Percentiles rank a stretch among this genome's conserved stretches.
phyloP scores from a whole-genome alignment of 37 sponge, comb jelly and placozoan species.

The Axinella damicornis region DNA sequence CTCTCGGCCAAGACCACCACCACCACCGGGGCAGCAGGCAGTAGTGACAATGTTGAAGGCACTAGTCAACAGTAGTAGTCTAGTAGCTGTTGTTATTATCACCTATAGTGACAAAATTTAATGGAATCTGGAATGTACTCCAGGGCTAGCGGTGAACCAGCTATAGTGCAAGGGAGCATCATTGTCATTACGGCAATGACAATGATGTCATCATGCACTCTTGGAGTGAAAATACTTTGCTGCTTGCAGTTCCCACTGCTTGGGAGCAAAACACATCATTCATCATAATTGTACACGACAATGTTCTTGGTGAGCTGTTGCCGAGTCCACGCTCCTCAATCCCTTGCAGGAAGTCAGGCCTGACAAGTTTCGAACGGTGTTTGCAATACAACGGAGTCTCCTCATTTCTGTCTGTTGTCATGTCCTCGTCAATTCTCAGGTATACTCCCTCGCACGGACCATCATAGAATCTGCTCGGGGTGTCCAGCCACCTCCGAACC shows the following conservation, averaged over 20 bases:
- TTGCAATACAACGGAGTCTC: slow-evolving; percentile 2
- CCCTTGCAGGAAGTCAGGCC: slow-evolving; percentile 88
- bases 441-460: slow-evolving; percentile 90
- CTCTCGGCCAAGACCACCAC: slow-evolving; percentile 25
- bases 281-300: slow-evolving; percentile 28
- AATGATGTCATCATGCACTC: too few relatives aligned
- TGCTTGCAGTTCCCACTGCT: too few relatives aligned
- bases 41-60: too few relatives aligned
- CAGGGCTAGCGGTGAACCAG: too few relatives aligned
- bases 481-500: slow-evolving; percentile 59
- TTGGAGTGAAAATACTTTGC: too few relatives aligned
- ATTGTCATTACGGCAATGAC: too few relatives aligned
- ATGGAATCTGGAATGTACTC: too few relatives aligned
- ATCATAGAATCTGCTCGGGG: slow-evolving; percentile 81
- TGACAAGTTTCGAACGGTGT: slow-evolving; percentile 68
- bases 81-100: too few relatives aligned
- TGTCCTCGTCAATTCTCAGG: slow-evolving; percentile 83
- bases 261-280: too few relatives aligned
- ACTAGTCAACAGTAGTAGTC: too few relatives aligned
- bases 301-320: slow-evolving; percentile 90
- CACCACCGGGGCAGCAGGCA: neutral
- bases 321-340: slow-evolving; percentile 93
- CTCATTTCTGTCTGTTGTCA: neutral
- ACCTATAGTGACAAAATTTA: too few relatives aligned
- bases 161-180: too few relatives aligned